Evolutionary conservation across 2,113 vertebrate species (phyloP), one percentile per base, ranked within the genome.

Genomic region (Girardinichthys multiradiatus): DNA sequence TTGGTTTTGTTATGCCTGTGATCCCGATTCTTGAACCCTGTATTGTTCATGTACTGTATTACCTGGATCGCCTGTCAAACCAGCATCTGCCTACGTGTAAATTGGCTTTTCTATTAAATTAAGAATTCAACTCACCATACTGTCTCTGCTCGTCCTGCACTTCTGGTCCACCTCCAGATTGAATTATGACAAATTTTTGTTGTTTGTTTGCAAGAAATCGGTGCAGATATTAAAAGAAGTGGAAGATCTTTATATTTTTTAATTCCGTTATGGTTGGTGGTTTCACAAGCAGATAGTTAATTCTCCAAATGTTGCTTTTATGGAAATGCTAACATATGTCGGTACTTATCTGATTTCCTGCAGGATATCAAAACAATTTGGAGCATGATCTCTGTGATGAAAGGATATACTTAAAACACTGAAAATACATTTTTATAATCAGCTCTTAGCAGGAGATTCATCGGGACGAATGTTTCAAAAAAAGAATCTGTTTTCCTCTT

Each of bases 321-420:
- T 87, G 87, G 80, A 86, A 90, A 91, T 89, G 80, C 87, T 63
- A 91, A 86, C 91, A 91, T 92, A 91, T 91, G 89, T 90, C 54
- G 65, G 84, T 76, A 85, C 88, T 92, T 87, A 91, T 87, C 86
- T 76, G 86, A 88, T 90, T 89, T 90, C 76, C 86, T 84, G 86
- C 83, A 85, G 73, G 76, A 88, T 89, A 86, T 80, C 81, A 91
- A 92, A 92, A 91, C 85, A 91, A 87, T 92, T 91, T 89, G 72
- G 85, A 68, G 90, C 85, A 77, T 87, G 82, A 88, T 91, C 76
- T 65, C 64, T 3, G 59, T 65, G 74, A 77, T 79, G 76, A 72
- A 68, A 67, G 80, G 84, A 88, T 85, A 74, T 79, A 82, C 83
- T 76, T 77, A 86, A 86, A 83, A 62, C 68, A 73, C 13, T 2